Evolutionary conservation across 2,888 invertebrate species (phyloP).

Genomic region (Cephus spinipes): DNA sequence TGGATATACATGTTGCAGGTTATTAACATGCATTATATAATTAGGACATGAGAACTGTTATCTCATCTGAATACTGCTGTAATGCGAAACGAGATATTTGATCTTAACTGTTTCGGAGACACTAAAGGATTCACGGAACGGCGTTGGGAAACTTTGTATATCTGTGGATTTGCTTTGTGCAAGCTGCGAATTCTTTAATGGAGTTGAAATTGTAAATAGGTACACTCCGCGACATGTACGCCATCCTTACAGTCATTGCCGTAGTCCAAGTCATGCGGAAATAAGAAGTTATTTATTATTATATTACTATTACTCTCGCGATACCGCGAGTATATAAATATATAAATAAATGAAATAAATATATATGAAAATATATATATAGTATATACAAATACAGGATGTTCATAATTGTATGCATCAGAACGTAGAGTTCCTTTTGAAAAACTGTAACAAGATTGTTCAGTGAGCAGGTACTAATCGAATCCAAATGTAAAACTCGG

Average conservation of each 20-base stretch:
- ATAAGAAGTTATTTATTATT: constrained; percentile 37
- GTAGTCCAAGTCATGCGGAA: constrained; percentile 8
- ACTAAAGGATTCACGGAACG: background rate
- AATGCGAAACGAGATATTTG: background rate
- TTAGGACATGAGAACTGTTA: background rate
- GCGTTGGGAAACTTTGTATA: background rate
- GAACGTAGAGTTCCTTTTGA: background rate
- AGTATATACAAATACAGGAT: constrained; percentile 9
- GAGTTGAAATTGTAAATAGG: constrained; percentile 7
- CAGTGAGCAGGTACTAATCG: background rate
- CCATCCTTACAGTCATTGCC: constrained; percentile 1
- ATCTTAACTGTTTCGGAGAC: background rate
- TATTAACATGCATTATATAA: background rate
- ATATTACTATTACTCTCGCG: constrained; percentile 28
- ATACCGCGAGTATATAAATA: constrained; percentile 14
- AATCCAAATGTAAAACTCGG: background rate
- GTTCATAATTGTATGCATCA: constrained; percentile 1
- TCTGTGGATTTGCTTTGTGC: background rate
- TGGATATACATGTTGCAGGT: background rate
- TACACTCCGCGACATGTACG: constrained; percentile 4
- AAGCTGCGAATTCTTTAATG: background rate
- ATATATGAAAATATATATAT: constrained; percentile 24
- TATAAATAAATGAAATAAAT: constrained; percentile 9
- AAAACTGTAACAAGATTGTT: background rate
- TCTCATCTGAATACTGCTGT: background rate